Evolutionary conservation across 2,888 invertebrate species (phyloP).

Genomic region (Meteorus cinctellus): DNA sequence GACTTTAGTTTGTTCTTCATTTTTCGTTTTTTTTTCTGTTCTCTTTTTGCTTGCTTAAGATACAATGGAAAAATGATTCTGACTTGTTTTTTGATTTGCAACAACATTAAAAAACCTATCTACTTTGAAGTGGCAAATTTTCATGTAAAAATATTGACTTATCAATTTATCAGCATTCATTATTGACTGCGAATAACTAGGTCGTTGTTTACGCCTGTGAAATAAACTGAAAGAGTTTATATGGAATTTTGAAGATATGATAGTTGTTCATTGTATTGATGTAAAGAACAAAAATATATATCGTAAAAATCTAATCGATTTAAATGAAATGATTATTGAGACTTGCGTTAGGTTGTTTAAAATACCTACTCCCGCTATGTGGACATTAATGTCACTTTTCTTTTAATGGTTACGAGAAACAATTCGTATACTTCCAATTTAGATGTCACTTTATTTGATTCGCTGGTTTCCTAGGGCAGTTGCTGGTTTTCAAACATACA

Average conservation of each 20-base stretch:
- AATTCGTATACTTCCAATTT: slow-evolving; percentile 41
- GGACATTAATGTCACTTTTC: neutral
- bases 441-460: slow-evolving; percentile 53
- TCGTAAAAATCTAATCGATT: neutral
- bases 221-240: slow-evolving; percentile 46
- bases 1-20: slow-evolving; percentile 9
- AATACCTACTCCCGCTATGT: neutral
- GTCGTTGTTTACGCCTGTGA: slow-evolving; percentile 2
- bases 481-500: slow-evolving; percentile 58
- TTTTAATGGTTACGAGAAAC: slow-evolving; percentile 34
- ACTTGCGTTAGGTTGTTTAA: slow-evolving; percentile 25
- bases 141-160: neutral
- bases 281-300: neutral
- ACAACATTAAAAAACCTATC: neutral
- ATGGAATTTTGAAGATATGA: slow-evolving; percentile 44
- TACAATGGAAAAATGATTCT: neutral
- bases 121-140: neutral
- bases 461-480: slow-evolving; percentile 65
- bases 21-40: neutral
- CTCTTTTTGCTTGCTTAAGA: neutral
- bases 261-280: slow-evolving; percentile 25
- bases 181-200: neutral
- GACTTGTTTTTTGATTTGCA: neutral
- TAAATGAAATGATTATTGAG: slow-evolving; percentile 39
- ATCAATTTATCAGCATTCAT: neutral